Evolutionary conservation across 2,797 vertebrate genomes (phyloP), one percentile per base, ranked within the genome.

Genomic region (Pipistrellus kuhlii): DNA sequence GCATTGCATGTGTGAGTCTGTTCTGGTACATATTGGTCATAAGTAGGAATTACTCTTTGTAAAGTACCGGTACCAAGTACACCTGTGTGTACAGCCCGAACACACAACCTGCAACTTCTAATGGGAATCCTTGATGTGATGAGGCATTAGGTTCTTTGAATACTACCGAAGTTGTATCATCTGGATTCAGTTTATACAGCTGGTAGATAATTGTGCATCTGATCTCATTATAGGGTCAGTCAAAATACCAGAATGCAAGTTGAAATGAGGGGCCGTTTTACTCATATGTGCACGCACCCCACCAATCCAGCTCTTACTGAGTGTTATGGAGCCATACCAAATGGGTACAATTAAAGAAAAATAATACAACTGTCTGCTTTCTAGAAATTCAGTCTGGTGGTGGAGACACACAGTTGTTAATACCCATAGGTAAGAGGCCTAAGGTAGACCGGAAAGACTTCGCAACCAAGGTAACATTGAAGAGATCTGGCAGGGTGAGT

Each of bases 331-430:
- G 51, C 41, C 71, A 46, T 48, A 55, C 13, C 76, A 83, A 27
- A 92, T 84, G 72, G 66, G 38, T 15, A 48, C 21, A 69, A 81
- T 55, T n/a, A 51, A n/a, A 23, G 80, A 73, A 83, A 80, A 85
- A 57, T n/a, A 81, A 95, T 92, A 89, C 57, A 12, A 92, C 7
- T 78, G 41, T 5, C n/a, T 66, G 8, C 53, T 66, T 96, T 82
- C 30, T 15, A 88, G 69, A 66, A 82, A 80, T 86, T 81, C 14
- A 75, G 0, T 46, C n/a, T 88, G 57, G 27, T 81, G 38, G 18
- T 59, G 4, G 68, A 81, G 62, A 83, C n/a, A 83, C 21, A 41
- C 8, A 27, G 41, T 53, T 87, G 38, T 85, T 55, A 59, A 23
- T 78, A 44, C 17, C 3, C 41, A 20, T 32, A 21, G 10, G 0